phyloP scores from a whole-genome alignment of 2,113 vertebrate species.

The Melanocharis versteri region DNA sequence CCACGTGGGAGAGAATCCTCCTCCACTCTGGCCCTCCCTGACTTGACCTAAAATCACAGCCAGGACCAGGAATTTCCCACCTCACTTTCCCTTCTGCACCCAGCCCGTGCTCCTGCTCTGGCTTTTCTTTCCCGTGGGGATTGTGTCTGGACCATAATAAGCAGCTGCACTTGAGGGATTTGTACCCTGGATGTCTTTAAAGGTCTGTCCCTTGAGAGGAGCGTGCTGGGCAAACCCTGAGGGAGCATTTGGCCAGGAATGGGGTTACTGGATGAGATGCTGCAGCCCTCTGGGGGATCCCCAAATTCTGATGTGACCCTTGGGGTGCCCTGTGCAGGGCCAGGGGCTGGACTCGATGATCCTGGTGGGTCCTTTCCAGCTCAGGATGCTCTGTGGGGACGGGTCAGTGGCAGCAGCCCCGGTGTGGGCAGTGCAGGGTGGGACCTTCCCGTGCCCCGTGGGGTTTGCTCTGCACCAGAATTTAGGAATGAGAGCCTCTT shows the following conservation, averaged over 20 bases:
- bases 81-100: background rate
- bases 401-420: background rate
- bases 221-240: fast-evolving
- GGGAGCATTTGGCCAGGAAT: background rate
- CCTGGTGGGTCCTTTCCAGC: background rate
- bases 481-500: background rate
- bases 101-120: background rate
- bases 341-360: background rate
- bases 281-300: background rate
- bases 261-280: fast-evolving
- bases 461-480: background rate
- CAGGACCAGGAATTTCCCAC: background rate
- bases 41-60: background rate
- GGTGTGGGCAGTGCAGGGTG: background rate
- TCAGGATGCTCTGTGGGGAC: background rate
- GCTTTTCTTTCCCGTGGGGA: background rate
- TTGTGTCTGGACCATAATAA: background rate
- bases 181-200: background rate
- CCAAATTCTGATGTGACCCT: background rate
- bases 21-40: fast-evolving
- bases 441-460: background rate
- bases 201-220: background rate
- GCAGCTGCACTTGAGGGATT: background rate
- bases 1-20: background rate
- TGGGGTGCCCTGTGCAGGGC: background rate